phyloP scores from a whole-genome alignment of 2,113 vertebrate species.

The Actenoides hombroni region DNA sequence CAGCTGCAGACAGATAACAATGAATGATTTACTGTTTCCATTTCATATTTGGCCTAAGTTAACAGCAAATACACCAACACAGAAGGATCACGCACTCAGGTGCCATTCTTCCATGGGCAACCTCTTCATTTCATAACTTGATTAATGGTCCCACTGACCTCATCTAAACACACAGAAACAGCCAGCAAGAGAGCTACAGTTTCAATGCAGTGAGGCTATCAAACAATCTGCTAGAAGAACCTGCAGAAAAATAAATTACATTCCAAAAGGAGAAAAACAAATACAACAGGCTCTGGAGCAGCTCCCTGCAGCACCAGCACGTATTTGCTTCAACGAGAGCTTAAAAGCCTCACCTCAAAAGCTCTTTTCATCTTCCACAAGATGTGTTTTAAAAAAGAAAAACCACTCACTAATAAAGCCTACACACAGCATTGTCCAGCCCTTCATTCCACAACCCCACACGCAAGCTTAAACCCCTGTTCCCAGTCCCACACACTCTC shows the following conservation, averaged over 20 bases:
- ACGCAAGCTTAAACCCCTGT: neutral
- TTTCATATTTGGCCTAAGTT: neutral
- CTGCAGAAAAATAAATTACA: neutral
- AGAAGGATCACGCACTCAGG: neutral
- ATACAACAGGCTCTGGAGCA: neutral
- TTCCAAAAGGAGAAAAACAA: neutral
- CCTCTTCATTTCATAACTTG: neutral
- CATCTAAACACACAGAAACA: neutral
- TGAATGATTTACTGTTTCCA: neutral
- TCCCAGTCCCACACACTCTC: neutral
- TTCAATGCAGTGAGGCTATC: neutral
- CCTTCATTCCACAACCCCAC: neutral
- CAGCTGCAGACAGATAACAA: neutral
- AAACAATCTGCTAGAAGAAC: neutral
- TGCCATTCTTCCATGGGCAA: neutral
- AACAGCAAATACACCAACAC: neutral
- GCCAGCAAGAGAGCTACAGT: neutral
- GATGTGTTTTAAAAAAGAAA: neutral
- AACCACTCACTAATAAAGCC: neutral
- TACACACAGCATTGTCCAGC: neutral
- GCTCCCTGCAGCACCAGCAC: neutral
- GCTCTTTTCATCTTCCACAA: neutral
- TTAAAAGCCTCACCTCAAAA: neutral
- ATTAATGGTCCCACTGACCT: neutral
- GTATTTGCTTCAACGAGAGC: neutral